Conservation (phyloP, 2,113 vertebrate species). For the Neogobius melanostomus region DNA sequence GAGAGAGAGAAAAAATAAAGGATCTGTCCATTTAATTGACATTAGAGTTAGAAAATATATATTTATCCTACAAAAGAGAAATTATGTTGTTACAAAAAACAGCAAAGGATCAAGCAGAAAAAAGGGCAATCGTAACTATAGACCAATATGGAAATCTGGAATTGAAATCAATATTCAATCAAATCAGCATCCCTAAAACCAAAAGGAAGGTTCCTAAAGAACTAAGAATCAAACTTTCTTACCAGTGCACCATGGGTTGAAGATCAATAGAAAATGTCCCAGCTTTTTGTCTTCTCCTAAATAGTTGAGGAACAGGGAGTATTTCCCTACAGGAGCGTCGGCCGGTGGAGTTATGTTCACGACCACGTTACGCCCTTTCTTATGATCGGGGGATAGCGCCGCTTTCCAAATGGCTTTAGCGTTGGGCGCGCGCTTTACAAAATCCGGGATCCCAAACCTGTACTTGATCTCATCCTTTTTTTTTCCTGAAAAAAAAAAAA, state of each 20-base stretch:
- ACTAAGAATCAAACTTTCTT: slow-evolving; percentile 17
- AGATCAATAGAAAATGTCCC: slow-evolving; percentile 78
- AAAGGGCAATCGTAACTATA: too few species aligned
- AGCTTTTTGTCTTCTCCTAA: neutral
- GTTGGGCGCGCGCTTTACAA: accelerated
- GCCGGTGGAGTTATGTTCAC: slow-evolving; percentile 73
- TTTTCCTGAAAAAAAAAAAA: slow-evolving; percentile 66
- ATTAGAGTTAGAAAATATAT: too few species aligned
- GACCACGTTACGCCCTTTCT: slow-evolving; percentile 31
- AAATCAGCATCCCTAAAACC: too few species aligned
- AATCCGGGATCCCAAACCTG: slow-evolving; percentile 65
- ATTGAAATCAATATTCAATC: too few species aligned
- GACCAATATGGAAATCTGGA: too few species aligned
- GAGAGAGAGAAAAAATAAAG: too few species aligned
- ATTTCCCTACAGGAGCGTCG: slow-evolving; percentile 77
- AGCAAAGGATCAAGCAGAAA: too few species aligned
- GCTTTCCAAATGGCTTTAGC: slow-evolving; percentile 74
- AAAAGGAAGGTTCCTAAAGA: too few species aligned
- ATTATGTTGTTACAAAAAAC: too few species aligned
- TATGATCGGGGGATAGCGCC: neutral
- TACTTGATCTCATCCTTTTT: slow-evolving; percentile 44
- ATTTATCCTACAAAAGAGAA: too few species aligned
- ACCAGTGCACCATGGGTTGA: slow-evolving; percentile 89
- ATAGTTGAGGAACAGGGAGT: slow-evolving; percentile 60
- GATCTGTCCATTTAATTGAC: too few species aligned